phyloP scores from a whole-genome alignment of 92 coral and sea anemone species.

The Bergia puertoricense region DNA sequence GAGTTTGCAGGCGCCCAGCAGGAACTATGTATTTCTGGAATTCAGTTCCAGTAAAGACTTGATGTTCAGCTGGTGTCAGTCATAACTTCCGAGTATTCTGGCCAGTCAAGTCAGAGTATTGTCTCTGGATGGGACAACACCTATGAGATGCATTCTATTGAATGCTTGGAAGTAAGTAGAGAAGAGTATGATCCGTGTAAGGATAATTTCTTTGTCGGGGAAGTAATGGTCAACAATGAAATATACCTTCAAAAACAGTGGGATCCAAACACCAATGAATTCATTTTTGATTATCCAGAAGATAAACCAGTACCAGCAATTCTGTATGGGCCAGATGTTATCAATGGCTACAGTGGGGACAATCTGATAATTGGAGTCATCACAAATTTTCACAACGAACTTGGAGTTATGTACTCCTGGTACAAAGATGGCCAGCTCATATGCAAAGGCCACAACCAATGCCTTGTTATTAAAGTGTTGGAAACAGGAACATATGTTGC shows the following conservation, averaged over 20 bases:
- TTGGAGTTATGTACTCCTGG: constrained; percentile 4
- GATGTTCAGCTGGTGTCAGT: constrained; percentile 30
- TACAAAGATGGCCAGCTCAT: constrained; percentile 7
- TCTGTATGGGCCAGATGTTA: background rate
- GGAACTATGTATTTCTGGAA: background rate
- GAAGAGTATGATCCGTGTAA: no score
- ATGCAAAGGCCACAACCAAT: constrained; percentile 33
- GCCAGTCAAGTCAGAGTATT: constrained; percentile 7
- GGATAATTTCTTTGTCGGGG: background rate
- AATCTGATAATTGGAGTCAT: background rate
- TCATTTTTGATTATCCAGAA: background rate
- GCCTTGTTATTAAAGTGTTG: constrained; percentile 29
- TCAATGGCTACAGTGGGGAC: no score
- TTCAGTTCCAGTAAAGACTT: background rate
- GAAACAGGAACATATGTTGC: constrained; percentile 37
- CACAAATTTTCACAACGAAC: background rate
- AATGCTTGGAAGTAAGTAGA: no score
- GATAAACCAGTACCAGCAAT: constrained; percentile 23
- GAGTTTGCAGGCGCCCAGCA: background rate
- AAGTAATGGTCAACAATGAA: constrained; percentile 1
- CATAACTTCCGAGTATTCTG: constrained; percentile 34
- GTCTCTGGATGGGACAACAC: constrained; percentile 11
- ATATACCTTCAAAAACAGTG: constrained; percentile 27
- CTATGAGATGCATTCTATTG: no score
- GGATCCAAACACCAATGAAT: background rate